Conservation (phyloP, 2,113 vertebrate species). For the Xenopus laevis region DNA sequence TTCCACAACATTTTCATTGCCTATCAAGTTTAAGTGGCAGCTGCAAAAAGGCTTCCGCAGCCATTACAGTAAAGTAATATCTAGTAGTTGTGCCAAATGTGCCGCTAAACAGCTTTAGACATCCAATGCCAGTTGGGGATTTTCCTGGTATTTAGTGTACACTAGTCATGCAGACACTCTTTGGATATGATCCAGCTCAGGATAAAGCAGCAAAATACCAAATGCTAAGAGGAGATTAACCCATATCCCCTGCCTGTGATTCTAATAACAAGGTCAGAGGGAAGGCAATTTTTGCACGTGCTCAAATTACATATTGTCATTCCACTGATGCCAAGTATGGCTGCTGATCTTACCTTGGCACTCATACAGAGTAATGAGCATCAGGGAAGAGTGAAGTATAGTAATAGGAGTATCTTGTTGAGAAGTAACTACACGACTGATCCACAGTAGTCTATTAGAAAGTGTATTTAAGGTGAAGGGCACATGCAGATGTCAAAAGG, state of each 20-base stretch:
- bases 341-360: conserved; percentile 27
- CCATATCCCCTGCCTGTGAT: conserved; percentile 15
- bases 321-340: conserved; percentile 16
- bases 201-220: conserved; percentile 37
- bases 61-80: conserved; percentile 22
- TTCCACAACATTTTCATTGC: neutral
- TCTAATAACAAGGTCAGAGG: conserved; percentile 33
- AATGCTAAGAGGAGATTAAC: conserved; percentile 40
- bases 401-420: neutral
- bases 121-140: conserved; percentile 29
- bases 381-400: neutral
- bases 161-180: conserved; percentile 22
- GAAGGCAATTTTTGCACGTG: conserved; percentile 27
- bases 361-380: neutral
- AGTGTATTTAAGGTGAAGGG: too few relatives aligned
- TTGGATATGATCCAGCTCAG: conserved; percentile 22
- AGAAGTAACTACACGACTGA: neutral
- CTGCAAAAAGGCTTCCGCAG: neutral
- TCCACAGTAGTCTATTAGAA: too few relatives aligned
- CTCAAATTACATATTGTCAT: conserved; percentile 38
- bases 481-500: too few relatives aligned
- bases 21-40: neutral
- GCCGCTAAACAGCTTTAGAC: conserved; percentile 18
- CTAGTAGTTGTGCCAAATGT: neutral
- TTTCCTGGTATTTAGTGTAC: conserved; percentile 31